These are phyloP conservation scores for Callospermophilus lateralis DNA, from an alignment of 2,113 vertebrate genomes.

Conservation along the genomic window DNA sequence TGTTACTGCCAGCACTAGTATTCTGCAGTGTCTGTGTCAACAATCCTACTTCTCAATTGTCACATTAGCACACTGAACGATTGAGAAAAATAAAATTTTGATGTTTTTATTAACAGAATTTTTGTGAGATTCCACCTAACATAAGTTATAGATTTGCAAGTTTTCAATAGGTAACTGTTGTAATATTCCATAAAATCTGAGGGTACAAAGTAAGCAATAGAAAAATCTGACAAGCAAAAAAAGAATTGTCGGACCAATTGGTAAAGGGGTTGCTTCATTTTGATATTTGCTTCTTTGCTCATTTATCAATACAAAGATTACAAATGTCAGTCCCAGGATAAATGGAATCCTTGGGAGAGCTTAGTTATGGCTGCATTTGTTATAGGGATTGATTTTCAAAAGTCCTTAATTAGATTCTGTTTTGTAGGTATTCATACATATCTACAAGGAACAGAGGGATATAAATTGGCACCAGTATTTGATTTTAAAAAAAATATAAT, in stretches of 20 bases:
- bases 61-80: not conserved
- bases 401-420: no score
- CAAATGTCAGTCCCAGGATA: not conserved
- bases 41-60: not conserved
- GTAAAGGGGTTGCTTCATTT: not conserved
- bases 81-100: not conserved
- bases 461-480: no score
- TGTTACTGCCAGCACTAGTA: not conserved
- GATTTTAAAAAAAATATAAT: no score
- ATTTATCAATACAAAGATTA: conserved; percentile 21
- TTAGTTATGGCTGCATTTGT: not conserved
- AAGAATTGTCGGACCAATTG: not conserved
- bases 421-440: no score
- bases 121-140: not conserved
- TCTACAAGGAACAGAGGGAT: no score
- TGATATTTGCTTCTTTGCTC: conserved; percentile 4
- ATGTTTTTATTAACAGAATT: not conserved
- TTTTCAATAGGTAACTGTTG: not conserved
- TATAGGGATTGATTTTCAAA: conserved; percentile 35
- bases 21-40: not conserved
- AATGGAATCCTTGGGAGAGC: not conserved
- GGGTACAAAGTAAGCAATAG: not conserved
- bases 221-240: not conserved
- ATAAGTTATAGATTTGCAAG: not conserved
- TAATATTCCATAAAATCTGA: not conserved